Evolutionary conservation across 2,113 vertebrate genomes (phyloP), one percentile per base, ranked within the genome.

Genomic region (Synchiropus splendidus): DNA sequence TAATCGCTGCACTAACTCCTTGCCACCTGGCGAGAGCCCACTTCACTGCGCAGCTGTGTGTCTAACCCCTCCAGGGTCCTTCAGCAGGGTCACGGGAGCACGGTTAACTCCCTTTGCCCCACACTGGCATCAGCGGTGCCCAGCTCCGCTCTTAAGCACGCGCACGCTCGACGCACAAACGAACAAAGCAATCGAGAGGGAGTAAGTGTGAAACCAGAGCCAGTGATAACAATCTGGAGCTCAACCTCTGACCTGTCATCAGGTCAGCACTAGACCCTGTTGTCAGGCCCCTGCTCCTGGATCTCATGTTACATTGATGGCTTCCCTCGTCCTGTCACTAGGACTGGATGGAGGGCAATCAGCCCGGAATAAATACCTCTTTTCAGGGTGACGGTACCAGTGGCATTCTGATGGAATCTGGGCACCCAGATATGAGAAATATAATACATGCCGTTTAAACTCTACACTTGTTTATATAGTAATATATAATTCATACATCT

Each of bases 151-250:
- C 60, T 57, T 47, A 65, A 64, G 56, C 59, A 69, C 65, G 64
- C 53, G n/a, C 15, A 48, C 58, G 30, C 61, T 3, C 12, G 31
- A 67, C 52, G 47, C 43, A 54, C 64, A 68, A 70, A 69, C 43
- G 43, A 75, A 72, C 69, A 75, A 72, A 72, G 64, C 55, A 49
- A 50, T 45, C 46, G 60, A 64, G 65, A 72, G 59, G 68, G 71
- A 81, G 66, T 70, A 78, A 79, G 81, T 75, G 67, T 79, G 85
- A 79, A 85, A 83, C 75, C 71, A 70, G 75, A 86, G 61, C 65
- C 76, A 83, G 65, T 71, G 82, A 86, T 83, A 86, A 85, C 78
- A 83, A 82, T 84, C 79, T 82, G 82, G 57, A 69, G 70, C 74
- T 72, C 75, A 68, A 86, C 83, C 85, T 79, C 67, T 85, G 80